A percentile compares a stretch with the other conserved stretches of the same genome.
These are phyloP conservation scores for Ianthella basta DNA, from an alignment of 37 sponge, comb jelly and placozoan genomes.

Conservation along the genomic window DNA sequence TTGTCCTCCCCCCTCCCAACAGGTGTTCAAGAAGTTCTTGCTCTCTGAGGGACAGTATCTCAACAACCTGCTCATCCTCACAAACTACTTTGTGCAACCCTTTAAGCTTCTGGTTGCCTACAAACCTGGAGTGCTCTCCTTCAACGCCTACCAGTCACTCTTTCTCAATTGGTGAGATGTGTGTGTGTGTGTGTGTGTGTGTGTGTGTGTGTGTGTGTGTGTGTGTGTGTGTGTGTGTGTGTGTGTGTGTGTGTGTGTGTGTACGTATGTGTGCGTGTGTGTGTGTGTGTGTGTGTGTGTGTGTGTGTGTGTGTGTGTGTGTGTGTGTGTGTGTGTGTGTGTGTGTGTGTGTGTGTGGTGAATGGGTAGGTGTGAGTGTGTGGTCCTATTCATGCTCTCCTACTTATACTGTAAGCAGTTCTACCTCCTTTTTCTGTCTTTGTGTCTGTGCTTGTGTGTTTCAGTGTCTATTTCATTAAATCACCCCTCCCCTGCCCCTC, in stretches of 20 bases:
- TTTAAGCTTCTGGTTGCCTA: slow-evolving; percentile 62
- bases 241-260: background rate
- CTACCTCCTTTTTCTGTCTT: too few species aligned
- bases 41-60: slow-evolving; percentile 67
- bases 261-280: slow-evolving; percentile 8
- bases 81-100: slow-evolving; percentile 58
- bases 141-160: slow-evolving; percentile 47
- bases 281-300: slow-evolving; percentile 33
- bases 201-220: background rate
- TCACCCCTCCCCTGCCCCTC: background rate
- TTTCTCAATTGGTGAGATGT: slow-evolving; percentile 71
- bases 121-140: slow-evolving; percentile 57
- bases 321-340: slow-evolving; percentile 19
- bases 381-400: too few species aligned
- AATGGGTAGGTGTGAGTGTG: too few species aligned
- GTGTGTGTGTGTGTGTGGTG: too few species aligned
- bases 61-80: slow-evolving; percentile 43
- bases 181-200: background rate
- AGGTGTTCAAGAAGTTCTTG: slow-evolving; percentile 63
- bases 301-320: slow-evolving; percentile 30
- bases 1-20: slow-evolving; percentile 23
- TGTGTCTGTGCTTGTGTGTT: background rate
- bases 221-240: background rate
- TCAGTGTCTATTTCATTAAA: background rate
- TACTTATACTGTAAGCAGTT: too few species aligned